Base-by-base conservation (phyloP, 2,888 invertebrate genomes). In the Cosmia pyralina region DNA sequence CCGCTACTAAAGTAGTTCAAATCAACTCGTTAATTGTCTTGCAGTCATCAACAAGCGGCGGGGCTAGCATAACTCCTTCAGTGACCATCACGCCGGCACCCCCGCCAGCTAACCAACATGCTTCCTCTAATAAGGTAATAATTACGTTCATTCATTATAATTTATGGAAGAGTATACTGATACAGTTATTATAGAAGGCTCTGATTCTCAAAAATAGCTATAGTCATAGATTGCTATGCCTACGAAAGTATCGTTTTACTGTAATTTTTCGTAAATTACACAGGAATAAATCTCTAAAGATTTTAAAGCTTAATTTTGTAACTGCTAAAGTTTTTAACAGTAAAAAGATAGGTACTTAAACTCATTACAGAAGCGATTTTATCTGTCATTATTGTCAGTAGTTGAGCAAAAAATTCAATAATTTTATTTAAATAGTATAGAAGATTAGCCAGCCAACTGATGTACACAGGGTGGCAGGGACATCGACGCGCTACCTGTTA, bases 61-160 rank as follows among this genome's bases (percentile, higher is more conserved):
- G 95, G 5, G 95, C 96, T 0, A 96, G 94, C 77, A 97, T 97
- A 90, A 97, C 97, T 28, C 98, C 98, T 0, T 97, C 97, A 55
- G 98, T 98, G 84, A 98, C 98, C 77, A 98, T 98, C 89, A 98
- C 98, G 10, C 98, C 98, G 17, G 98, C 98, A 58, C 97, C 97
- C 41, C 97, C 97, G 69, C 98, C 97, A 77, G 96, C 97, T 55
- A 91, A 92, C 2, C 94, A 94, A 66, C 91, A 92, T 78, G 88
- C 93, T 0, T 88, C 92, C 0, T 85, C 92, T 13, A 95, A 95
- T 52, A 81, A 81, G 84, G 81, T 81, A 79, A 77, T 34, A 0
- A 41, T n/a, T 52, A n/a, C 0, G 3, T 19, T 48, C 0, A 19
- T 17, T 48, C 7, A 48, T 48, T 63, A 63, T 28, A 3, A 28